Base-by-base conservation (phyloP, 2,888 invertebrate genomes). In the Sceliomorpha sp. region DNA sequence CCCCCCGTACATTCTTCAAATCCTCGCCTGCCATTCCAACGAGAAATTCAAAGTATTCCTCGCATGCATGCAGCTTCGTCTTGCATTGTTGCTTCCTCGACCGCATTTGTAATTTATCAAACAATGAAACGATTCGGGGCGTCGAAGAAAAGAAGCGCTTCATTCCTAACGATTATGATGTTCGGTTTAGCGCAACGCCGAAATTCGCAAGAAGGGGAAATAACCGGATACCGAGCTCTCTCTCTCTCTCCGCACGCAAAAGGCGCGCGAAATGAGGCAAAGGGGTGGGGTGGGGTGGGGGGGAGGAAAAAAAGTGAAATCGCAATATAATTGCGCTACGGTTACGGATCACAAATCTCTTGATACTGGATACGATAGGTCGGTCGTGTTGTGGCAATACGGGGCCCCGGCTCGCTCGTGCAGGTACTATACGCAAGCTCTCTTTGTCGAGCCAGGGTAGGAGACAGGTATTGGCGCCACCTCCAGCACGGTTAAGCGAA, bases 401-500 rank as follows among this genome's bases (percentile, higher is more conserved):
- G 73, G 77, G 47, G 59, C 47, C 55, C 80, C 72, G 17, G 37
- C 7, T 17, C 15, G 15, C 8, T n/a, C 3, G 58, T 74, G 76
- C 81, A 80, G 78, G 80, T 81, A 75, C 68, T 78, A 79, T 81
- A 83, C 84, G 84, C 83, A 84, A 83, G 84, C 82, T 83, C 82
- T 62, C 53, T 79, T 81, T 77, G 79, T 78, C 74, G 70, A 70
- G 73, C 58, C 70, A 66, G 74, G 74, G 84, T 84, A 76, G 74
- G 77, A 80, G 79, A 79, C 79, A 79, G 80, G 84, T 83, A 86
- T 85, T 85, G 88, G 87, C 88, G 90, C 90, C 91, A 91, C 91
- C 91, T 90, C 90, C 91, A 90, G 90, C 89, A 89, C 89, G 89
- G 89, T 90, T 90, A 90, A 90, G 90, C 90, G 90, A 89, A 72